Conservation (phyloP, 1,140 invertebrate genomes). For the Eriosoma lanigerum region DNA sequence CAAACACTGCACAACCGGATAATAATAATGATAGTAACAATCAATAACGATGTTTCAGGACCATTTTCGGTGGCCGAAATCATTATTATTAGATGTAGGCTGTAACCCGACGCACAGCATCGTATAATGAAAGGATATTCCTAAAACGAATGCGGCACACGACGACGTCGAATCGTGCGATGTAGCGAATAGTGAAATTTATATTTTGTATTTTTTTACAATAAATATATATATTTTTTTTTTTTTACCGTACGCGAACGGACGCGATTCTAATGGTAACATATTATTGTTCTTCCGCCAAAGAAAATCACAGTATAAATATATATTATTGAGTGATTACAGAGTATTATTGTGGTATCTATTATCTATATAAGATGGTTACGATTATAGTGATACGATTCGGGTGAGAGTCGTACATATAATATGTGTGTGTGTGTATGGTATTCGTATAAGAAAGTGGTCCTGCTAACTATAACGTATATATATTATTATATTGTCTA, state of each 20-base stretch:
- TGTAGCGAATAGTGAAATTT: background rate
- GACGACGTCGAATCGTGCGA: conserved; percentile 13
- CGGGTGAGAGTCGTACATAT: background rate
- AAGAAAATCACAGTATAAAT: background rate
- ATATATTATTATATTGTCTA: background rate
- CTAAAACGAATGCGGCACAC: conserved; percentile 14
- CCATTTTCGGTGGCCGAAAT: no score
- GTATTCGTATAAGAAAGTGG: background rate
- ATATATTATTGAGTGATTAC: background rate
- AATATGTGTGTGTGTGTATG: background rate
- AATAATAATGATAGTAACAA: no score
- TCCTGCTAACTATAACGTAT: background rate
- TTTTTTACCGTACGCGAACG: background rate
- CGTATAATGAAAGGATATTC: no score
- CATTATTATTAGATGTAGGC: no score
- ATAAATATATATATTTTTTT: background rate
- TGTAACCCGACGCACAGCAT: no score
- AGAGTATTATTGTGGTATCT: background rate
- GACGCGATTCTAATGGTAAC: background rate
- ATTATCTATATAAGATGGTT: background rate
- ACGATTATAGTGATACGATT: background rate
- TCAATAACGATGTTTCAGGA: no score
- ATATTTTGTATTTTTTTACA: background rate
- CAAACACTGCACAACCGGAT: no score
- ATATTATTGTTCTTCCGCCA: background rate